Evolutionary conservation across 2,797 vertebrate genomes (phyloP).

Genomic region (Bovichtus diacanthus): DNA sequence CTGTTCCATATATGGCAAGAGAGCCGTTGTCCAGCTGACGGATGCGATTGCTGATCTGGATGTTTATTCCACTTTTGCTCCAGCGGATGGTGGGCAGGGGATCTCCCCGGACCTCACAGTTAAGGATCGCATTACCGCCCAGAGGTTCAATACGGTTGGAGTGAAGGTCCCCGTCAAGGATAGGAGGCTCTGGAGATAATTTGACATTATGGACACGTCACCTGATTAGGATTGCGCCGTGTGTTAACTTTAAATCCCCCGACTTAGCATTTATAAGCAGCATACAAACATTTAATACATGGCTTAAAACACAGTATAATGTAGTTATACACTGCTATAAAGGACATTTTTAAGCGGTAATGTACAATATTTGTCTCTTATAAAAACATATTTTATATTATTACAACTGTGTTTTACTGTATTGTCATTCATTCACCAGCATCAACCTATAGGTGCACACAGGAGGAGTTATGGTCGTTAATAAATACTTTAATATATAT

Average conservation of each 20-base stretch:
- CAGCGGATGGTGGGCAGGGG: constrained; percentile 94
- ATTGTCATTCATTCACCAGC: neutral
- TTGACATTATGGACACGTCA: neutral
- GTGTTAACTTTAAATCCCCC: neutral
- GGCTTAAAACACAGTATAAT: neutral
- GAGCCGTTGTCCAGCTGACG: constrained; percentile 93
- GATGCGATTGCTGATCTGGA: constrained; percentile 89
- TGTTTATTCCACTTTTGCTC: constrained; percentile 90
- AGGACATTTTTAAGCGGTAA: neutral
- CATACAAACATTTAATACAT: constrained; percentile 1
- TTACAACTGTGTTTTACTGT: neutral
- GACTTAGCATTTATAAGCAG: neutral
- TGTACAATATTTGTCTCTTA: neutral
- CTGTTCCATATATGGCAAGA: constrained; percentile 94
- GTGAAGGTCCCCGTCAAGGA: constrained; percentile 92
- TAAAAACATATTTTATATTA: neutral
- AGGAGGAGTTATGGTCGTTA: neutral
- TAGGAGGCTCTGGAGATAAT: constrained; percentile 90
- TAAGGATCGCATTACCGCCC: constrained; percentile 93
- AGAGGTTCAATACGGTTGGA: constrained; percentile 91
- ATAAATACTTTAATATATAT: no score
- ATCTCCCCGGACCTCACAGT: constrained; percentile 94
- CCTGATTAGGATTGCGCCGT: neutral
- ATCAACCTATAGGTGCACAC: neutral
- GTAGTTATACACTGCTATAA: neutral